Evolutionary conservation across 2,113 vertebrate genomes (phyloP).

Genomic region (Chitala chitala): DNA sequence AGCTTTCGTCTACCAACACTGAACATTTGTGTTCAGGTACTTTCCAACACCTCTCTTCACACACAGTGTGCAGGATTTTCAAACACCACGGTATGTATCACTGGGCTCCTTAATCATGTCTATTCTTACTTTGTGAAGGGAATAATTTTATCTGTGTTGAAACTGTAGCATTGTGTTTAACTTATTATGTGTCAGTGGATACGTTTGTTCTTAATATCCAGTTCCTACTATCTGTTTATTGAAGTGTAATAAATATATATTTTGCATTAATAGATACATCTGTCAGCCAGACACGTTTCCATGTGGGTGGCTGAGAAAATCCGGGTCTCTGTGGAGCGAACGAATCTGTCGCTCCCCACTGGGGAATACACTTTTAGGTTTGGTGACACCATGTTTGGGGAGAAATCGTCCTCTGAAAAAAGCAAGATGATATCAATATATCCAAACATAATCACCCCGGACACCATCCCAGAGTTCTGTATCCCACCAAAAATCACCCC

Average conservation of each 20-base stretch:
- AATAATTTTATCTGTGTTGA: not conserved
- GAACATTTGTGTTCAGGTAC: too few relatives aligned
- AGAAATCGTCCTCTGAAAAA: constrained; percentile 49
- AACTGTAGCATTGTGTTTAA: too few relatives aligned
- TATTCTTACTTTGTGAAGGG: too few relatives aligned
- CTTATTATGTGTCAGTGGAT: not conserved
- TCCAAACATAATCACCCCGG: constrained; percentile 69
- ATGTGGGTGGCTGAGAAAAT: constrained; percentile 71
- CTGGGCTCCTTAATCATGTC: too few relatives aligned
- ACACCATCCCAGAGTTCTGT: constrained; percentile 72
- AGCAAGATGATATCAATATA: constrained; percentile 52
- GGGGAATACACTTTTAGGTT: constrained; percentile 59
- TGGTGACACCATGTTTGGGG: constrained; percentile 62
- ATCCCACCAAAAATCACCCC: constrained; percentile 63
- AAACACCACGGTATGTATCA: too few relatives aligned
- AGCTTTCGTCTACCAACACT: too few relatives aligned
- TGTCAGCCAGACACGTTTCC: constrained; percentile 26
- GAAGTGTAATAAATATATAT: too few relatives aligned
- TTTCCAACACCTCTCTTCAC: too few relatives aligned
- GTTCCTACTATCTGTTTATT: not conserved
- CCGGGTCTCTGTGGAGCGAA: constrained; percentile 60
- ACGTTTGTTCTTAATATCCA: not conserved
- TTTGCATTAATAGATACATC: not conserved
- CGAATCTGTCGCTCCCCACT: constrained; percentile 50
- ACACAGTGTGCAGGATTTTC: too few relatives aligned